Percentiles rank a stretch among this genome's conserved stretches.
Evolutionary conservation across 2,888 invertebrate species (phyloP).

Genomic region (Hypsopygia costalis): DNA sequence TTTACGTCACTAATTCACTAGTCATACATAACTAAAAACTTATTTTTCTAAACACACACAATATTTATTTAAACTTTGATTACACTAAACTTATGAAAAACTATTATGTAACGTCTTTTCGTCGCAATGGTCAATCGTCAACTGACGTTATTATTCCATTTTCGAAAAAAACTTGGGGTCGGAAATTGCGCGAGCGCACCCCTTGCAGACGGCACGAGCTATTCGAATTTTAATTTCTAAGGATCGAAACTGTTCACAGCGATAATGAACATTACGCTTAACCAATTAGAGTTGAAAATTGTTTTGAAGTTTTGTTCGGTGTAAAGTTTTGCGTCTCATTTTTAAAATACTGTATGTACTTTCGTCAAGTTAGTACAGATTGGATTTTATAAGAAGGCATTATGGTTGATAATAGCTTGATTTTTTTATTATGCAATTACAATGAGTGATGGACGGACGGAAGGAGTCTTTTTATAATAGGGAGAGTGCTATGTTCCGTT

Average conservation of each 20-base stretch:
- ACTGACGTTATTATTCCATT: conserved; percentile 49
- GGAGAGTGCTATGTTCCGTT: conserved; percentile 17
- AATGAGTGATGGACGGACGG: not conserved
- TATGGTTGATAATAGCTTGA: conserved; percentile 11
- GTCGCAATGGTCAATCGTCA: conserved; percentile 53
- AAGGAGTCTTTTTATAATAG: not conserved
- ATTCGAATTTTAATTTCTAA: conserved; percentile 24
- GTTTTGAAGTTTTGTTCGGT: not conserved
- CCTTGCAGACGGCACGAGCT: conserved; percentile 64
- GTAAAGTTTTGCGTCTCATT: no score
- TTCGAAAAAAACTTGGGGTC: conserved; percentile 54
- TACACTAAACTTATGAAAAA: not conserved
- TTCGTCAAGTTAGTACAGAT: not conserved
- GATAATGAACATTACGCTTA: conserved; percentile 10
- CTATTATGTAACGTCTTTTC: conserved; percentile 27
- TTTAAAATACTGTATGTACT: not conserved
- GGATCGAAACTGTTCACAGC: conserved; percentile 4
- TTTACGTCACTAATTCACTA: conserved; percentile 3
- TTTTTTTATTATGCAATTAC: conserved; percentile 21
- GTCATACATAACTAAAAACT: not conserved
- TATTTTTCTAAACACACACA: not conserved
- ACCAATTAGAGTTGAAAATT: conserved; percentile 8
- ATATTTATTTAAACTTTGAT: no score
- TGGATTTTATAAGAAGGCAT: not conserved
- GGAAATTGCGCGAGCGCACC: conserved; percentile 71